Percentiles rank a stretch among this genome's conserved stretches.
phyloP scores from a whole-genome alignment of 2,797 vertebrate species.

The Margarornis squamiger region DNA sequence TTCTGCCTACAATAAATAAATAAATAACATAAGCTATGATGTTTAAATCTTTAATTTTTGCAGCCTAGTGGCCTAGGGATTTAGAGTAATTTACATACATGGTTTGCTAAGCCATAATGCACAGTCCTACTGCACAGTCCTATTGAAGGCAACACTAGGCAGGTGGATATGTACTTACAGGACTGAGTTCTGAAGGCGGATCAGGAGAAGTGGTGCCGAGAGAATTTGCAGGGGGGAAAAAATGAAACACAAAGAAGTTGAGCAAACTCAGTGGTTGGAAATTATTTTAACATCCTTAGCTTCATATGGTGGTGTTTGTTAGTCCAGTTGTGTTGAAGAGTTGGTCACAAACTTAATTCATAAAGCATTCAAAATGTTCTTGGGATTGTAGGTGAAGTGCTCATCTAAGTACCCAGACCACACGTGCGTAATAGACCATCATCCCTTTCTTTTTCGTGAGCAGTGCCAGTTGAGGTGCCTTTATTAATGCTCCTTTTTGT shows the following conservation, averaged over 20 bases:
- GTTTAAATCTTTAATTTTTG: neutral
- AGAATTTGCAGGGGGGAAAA: neutral
- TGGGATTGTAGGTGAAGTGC: neutral
- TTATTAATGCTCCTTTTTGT: neutral
- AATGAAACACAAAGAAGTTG: neutral
- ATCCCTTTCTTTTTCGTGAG: neutral
- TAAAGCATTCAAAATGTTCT: neutral
- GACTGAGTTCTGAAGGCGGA: neutral
- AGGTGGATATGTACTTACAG: neutral
- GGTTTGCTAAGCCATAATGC: neutral
- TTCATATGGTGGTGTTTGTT: neutral
- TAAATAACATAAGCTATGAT: neutral
- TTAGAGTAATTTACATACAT: neutral
- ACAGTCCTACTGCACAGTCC: neutral
- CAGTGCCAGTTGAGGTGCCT: neutral
- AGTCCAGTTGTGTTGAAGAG: neutral
- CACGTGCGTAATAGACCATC: neutral
- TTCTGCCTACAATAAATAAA: neutral
- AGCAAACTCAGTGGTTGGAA: neutral
- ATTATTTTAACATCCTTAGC: neutral
- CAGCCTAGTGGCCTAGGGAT: neutral
- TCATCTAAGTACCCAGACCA: neutral
- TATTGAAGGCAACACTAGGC: fast-evolving
- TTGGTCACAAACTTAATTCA: neutral
- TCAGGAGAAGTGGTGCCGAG: neutral